phyloP scores from a whole-genome alignment of 2,113 vertebrate species.

The Bos javanicus region DNA sequence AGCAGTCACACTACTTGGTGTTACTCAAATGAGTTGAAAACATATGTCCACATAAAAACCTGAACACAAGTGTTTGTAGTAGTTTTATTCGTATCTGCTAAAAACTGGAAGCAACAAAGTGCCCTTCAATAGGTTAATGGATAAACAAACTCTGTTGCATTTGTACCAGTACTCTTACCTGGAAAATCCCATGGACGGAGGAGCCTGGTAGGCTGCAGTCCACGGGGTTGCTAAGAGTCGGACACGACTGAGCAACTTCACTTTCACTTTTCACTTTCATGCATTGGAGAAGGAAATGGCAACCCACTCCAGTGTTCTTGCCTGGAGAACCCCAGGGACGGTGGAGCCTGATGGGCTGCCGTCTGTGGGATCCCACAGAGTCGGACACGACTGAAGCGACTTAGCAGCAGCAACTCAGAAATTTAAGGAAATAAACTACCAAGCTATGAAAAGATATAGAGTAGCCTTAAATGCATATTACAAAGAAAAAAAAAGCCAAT shows the following conservation, averaged over 20 bases:
- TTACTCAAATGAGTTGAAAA: not conserved
- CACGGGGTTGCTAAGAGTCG: no score
- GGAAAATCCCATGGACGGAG: no score
- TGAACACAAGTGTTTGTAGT: not conserved
- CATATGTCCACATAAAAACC: not conserved
- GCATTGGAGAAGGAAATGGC: no score
- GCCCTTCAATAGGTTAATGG: not conserved
- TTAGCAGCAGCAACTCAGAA: not conserved
- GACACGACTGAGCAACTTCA: no score
- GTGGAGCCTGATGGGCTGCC: no score
- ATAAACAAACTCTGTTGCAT: not conserved
- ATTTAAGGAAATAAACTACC: not conserved
- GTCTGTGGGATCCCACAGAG: no score
- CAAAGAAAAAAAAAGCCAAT: not conserved
- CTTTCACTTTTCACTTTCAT: no score
- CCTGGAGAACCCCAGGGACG: no score
- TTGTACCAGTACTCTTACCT: no score
- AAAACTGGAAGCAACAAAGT: not conserved
- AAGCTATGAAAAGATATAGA: not conserved
- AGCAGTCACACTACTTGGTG: not conserved
- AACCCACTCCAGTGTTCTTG: no score
- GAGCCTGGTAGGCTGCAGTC: no score
- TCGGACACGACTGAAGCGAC: no score
- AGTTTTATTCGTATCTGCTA: not conserved
- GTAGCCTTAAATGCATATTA: not conserved